Conservation (phyloP, 1,140 invertebrate species). For the Plectrocnemia conspersa region DNA sequence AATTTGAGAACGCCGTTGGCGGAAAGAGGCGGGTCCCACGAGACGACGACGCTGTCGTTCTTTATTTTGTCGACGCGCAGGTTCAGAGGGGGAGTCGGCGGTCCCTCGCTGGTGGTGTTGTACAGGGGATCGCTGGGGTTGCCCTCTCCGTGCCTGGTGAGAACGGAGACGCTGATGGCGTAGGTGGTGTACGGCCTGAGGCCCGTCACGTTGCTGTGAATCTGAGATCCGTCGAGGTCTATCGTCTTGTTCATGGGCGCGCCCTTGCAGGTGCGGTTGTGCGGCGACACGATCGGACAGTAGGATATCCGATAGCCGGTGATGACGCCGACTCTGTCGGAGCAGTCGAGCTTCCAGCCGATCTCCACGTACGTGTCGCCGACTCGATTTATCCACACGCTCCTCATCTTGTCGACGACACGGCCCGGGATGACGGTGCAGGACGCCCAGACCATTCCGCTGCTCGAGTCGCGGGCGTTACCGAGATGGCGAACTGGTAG, state of each 20-base stretch:
- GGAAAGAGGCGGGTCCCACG: conserved; percentile 63
- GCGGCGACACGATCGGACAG: conserved; percentile 58
- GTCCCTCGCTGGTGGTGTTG: conserved; percentile 71
- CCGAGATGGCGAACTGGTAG: conserved; percentile 64
- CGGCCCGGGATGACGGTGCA: conserved; percentile 69
- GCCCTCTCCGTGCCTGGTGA: conserved; percentile 68
- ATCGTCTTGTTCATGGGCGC: conserved; percentile 6
- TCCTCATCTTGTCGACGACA: conserved; percentile 62
- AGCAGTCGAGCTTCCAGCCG: conserved; percentile 67
- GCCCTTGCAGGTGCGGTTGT: conserved; percentile 41
- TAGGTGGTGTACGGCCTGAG: conserved; percentile 77
- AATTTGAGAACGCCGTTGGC: conserved; percentile 70
- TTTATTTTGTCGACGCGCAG: conserved; percentile 58
- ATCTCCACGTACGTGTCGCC: conserved; percentile 58
- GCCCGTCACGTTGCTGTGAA: conserved; percentile 49
- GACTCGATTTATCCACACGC: conserved; percentile 56
- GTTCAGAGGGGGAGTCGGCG: conserved; percentile 53
- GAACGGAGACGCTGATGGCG: conserved; percentile 65
- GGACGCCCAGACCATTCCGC: conserved; percentile 72
- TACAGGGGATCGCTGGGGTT: conserved; percentile 61
- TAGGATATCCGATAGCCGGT: conserved; percentile 64
- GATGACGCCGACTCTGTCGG: conserved; percentile 60
- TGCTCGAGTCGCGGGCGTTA: conserved; percentile 60
- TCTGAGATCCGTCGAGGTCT: neutral
- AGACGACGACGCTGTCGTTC: conserved; percentile 60